A percentile compares a stretch with the other conserved stretches of the same genome.
phyloP scores from a whole-genome alignment of 2,113 vertebrate genomes.

The Candoia aspera region DNA sequence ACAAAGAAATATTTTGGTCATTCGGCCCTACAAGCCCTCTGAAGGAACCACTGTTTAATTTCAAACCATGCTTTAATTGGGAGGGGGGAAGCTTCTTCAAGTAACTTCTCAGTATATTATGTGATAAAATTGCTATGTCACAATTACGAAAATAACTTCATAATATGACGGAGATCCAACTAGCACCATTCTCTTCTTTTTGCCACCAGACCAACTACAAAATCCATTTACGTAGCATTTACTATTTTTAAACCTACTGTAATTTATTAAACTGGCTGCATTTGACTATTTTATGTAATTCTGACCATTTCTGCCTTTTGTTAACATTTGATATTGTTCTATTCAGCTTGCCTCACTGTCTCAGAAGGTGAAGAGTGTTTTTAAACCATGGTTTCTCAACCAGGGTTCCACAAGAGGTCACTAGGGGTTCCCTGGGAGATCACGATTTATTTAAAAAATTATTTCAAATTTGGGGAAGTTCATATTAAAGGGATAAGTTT shows the following conservation, averaged over 20 bases:
- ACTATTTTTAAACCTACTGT: not conserved
- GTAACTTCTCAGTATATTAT: not conserved
- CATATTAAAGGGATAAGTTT: too few relatives aligned
- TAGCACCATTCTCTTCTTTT: not conserved
- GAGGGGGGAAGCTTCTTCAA: not conserved
- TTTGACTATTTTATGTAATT: not conserved
- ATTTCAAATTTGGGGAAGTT: too few relatives aligned
- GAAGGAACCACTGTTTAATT: not conserved
- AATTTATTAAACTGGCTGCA: not conserved
- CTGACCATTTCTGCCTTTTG: not conserved
- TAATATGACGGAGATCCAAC: not conserved
- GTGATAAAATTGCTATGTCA: not conserved
- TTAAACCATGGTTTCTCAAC: not conserved
- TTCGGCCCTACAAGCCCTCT: not conserved
- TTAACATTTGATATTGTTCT: not conserved
- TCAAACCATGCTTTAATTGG: not conserved
- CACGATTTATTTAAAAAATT: too few relatives aligned
- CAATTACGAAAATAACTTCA: not conserved
- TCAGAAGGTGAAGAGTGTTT: not conserved
- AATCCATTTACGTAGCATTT: not conserved
- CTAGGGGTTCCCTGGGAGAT: too few relatives aligned
- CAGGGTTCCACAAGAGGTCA: too few relatives aligned
- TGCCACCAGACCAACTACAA: not conserved
- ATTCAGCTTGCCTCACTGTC: not conserved
- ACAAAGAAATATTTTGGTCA: not conserved